Evolutionary conservation across 2,888 invertebrate species (phyloP), one percentile per base, ranked within the genome.

Genomic region (Lydus trimaculatus): DNA sequence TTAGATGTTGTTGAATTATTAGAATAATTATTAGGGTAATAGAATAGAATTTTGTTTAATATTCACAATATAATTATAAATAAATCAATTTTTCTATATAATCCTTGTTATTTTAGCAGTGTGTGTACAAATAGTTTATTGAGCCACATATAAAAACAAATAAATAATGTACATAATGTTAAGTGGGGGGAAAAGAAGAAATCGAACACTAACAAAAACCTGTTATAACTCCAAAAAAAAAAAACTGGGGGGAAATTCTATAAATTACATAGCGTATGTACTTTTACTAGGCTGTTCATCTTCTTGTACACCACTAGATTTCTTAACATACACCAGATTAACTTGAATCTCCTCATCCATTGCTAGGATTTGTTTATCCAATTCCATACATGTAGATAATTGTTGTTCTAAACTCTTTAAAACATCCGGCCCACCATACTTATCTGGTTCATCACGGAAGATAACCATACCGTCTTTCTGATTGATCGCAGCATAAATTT

Each of bases 381-480:
- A 87, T 82, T 94, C 93, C 82, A 96, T 95, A 82, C 96, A 96
- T 31, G 91, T 88, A 31, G 91, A 90, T 90, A 96, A 92, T 87
- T 95, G 92, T 81, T 93, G 91, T 86, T 98, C 96, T 70, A 98
- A 86, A 72, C 93, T 91, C 79, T 93, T 91, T 80, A 98, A 88
- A 87, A 97, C 97, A 80, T 91, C 90, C 0, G 96, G 94, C 72
- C 95, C 94, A 79, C 96, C 94, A 84, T 95, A 98, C 84, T 96
- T 97, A 83, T 98, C 97, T 11, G 97, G 97, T 84, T 95, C 96
- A 81, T 98, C 98, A 77, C 95, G 91, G 84, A 99, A 99, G 64
- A 96, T 90, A 17, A 99, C 98, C 98, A 98, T 98, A 15, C 98
- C 98, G 86, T 98, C 98, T 85, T 95, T 96, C 87, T 98, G 96